Evolutionary conservation across 2,113 vertebrate genomes (phyloP), one percentile per base, ranked within the genome.

Genomic region (Synchiropus splendidus): DNA sequence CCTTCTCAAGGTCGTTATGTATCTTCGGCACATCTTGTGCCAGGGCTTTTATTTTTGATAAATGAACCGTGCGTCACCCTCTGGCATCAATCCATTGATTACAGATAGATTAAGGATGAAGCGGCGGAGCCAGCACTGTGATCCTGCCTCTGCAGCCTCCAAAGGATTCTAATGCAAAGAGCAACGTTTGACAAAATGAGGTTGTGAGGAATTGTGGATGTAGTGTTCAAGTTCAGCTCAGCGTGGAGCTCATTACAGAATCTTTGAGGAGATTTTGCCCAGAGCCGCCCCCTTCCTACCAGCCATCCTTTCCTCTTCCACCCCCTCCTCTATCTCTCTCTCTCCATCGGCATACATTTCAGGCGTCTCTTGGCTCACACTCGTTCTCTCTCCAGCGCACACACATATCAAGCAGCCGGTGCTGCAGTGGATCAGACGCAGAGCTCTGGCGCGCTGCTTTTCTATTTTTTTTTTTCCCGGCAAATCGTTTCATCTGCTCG

Each of bases 341-440:
- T 34, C 50, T 30, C 34, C 33, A 40, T 21, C 40, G 4, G 15
- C 31, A 39, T 44, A 38, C 35, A 46, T 47, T 43, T 38, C 45
- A 43, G 39, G 21, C 21, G 2, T 37, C 33, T 35, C 2, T 50
- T 32, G 10, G 15, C 40, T 13, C 38, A 36, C 37, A 34, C 47
- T 18, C 38, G 9, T 30, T 12, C 45, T 27, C 48, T 31, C 31
- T 17, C 46, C 10, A 45, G 10, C 40, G 30, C 36, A 33, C 33
- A 31, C 43, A 16, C 52, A 6, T 47, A 21, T 16, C 18, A 31
- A 48, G 30, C 54, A 42, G 58, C 41, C 49, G 49, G 51, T 76
- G 70, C 75, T 81, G 75, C 73, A 78, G 71, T 73, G 75, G 65
- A 67, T 74, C 66, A 77, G 64, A 49, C 70, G 67, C 66, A 65